Base-by-base conservation (phyloP, 1,140 invertebrate species). In the Drosophila mojavensis region DNA sequence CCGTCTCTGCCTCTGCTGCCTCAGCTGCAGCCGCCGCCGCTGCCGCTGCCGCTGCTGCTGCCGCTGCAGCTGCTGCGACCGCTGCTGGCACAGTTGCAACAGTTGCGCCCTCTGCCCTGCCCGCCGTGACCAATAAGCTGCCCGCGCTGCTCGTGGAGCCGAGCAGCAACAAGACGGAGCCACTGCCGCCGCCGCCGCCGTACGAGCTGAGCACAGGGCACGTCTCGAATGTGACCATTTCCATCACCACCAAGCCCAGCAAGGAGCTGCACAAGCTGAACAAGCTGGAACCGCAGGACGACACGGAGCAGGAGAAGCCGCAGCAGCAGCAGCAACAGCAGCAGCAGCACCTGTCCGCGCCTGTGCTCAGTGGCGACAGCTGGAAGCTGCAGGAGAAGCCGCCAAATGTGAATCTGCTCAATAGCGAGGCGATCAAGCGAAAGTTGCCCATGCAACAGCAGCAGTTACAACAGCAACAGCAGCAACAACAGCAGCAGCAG, bases 191-290 rank as follows among this genome's bases (percentile, higher is more conserved):
- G 1, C 83, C 83, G 33, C 80, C 77, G 24, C 41, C 75, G 1
- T 89, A 89, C 28, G 84, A 89, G 24, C 60, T 89, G 60, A 79
- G 86, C 67, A 72, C 79, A 0, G 79, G 64, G 2, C 74, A 81
- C 4, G 69, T 70, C 0, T 81, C 72, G 6, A 89, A 85, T 13
- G 85, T 90, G 5, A 89, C 84, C 50, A 89, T 90, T 15, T 86
- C 86, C 20, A 86, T 90, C 20, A 81, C 81, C 13, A 90, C 85
- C 9, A 89, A 89, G 43, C 85, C 62, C 13, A 68, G 45, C 28
- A 84, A 86, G 61, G 79, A 81, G 43, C 48, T 65, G 58, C 17
- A 30, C 15, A 78, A 78, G 48, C 13, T 75, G 30, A 43, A 30
- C 17, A 75, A 74, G 30, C 26, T 59, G 24, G 56, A 73, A n/a